These are phyloP conservation scores for Panurus biarmicus DNA, from an alignment of 2,113 vertebrate species.

Conservation along the genomic window DNA sequence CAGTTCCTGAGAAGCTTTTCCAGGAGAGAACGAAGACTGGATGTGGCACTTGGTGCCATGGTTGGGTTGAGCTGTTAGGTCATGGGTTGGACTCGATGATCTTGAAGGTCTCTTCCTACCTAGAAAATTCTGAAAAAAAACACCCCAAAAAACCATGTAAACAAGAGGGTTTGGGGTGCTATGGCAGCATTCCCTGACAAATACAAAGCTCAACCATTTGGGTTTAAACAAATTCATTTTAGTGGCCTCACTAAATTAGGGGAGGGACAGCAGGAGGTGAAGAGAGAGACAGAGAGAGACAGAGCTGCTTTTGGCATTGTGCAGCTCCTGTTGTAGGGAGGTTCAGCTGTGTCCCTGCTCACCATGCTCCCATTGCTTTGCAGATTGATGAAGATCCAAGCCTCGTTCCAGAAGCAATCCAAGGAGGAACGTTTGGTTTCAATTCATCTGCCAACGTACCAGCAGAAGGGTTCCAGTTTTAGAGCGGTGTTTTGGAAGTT, in stretches of 20 bases:
- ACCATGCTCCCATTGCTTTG: background rate
- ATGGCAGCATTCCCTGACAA: accelerated
- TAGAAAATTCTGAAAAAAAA: no score
- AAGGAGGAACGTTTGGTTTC: conserved; percentile 97
- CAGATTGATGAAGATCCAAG: conserved; percentile 98
- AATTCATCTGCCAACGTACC: conserved; percentile 98
- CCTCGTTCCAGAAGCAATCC: conserved; percentile 97
- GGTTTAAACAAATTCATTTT: accelerated
- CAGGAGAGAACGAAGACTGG: no score
- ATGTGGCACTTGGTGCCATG: no score
- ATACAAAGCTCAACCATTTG: accelerated
- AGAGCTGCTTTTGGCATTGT: background rate
- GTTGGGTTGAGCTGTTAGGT: no score
- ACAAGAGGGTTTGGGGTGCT: background rate
- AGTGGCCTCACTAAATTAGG: accelerated
- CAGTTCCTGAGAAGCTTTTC: background rate
- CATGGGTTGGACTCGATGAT: no score
- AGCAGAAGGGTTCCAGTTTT: conserved; percentile 99
- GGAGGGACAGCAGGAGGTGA: background rate
- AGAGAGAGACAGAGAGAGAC: no score
- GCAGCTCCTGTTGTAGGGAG: background rate
- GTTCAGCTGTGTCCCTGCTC: background rate
- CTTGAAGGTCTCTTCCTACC: no score
- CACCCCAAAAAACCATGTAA: accelerated
- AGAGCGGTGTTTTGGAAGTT: conserved; percentile 83